These are phyloP conservation scores for Cheilosia urbana DNA, from an alignment of 2,888 invertebrate species.

Conservation along the genomic window DNA sequence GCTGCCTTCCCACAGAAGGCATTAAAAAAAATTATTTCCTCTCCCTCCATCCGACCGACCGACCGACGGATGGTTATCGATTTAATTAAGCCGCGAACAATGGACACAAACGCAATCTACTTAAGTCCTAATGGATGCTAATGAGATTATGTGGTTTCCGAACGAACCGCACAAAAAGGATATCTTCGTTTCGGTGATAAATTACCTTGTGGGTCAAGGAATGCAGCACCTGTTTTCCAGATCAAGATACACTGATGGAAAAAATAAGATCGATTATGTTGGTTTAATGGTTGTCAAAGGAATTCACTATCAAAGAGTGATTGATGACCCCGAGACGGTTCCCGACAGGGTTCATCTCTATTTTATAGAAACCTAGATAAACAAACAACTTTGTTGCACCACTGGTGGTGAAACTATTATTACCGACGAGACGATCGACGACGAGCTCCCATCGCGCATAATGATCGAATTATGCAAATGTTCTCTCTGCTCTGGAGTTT, in stretches of 20 bases:
- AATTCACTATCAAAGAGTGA: slow-evolving; percentile 65
- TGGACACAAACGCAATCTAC: slow-evolving; percentile 72
- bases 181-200: slow-evolving; percentile 66
- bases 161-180: slow-evolving; percentile 7
- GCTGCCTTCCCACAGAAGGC: slow-evolving; percentile 33
- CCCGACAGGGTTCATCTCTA: slow-evolving; percentile 40
- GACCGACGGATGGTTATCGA: slow-evolving; percentile 57
- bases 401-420: slow-evolving; percentile 55
- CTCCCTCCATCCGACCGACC: not conserved
- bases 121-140: slow-evolving; percentile 75
- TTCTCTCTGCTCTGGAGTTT: slow-evolving; percentile 2
- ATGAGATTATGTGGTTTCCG: slow-evolving; percentile 71
- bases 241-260: slow-evolving; percentile 56
- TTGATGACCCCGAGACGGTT: slow-evolving; percentile 58
- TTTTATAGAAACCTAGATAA: slow-evolving; percentile 51
- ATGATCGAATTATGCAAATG: slow-evolving; percentile 56
- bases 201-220: slow-evolving; percentile 42
- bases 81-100: slow-evolving; percentile 75
- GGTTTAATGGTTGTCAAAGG: slow-evolving; percentile 72
- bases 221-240: slow-evolving; percentile 71
- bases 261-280: slow-evolving; percentile 67
- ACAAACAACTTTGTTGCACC: slow-evolving; percentile 62
- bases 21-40: not conserved
- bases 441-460: slow-evolving; percentile 35
- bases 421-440: slow-evolving; percentile 10